A percentile compares a stretch with the other conserved stretches of the same genome.
Evolutionary conservation across 1,140 invertebrate genomes (phyloP).

Genomic region (Leptestheria dahalacensis): DNA sequence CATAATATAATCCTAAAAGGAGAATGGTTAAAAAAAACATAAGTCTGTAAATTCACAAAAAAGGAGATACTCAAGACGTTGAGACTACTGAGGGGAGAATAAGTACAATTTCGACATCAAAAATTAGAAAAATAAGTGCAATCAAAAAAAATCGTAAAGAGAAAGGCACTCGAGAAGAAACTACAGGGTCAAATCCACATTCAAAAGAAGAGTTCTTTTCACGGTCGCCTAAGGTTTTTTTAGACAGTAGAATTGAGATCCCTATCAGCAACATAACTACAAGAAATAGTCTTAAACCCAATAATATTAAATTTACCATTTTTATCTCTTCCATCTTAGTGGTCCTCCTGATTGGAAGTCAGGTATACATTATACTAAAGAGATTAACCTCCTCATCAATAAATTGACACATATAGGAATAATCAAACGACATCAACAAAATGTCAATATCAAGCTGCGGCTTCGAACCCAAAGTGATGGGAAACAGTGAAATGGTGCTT

Average conservation of each 20-base stretch:
- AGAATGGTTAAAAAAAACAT: slow-evolving; percentile 38
- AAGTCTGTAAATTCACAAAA: slow-evolving; percentile 27
- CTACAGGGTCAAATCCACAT: slow-evolving; percentile 22
- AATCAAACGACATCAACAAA: slow-evolving; percentile 57
- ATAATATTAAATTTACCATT: slow-evolving; percentile 28
- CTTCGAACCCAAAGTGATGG: slow-evolving; percentile 53
- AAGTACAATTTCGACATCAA: slow-evolving; percentile 44
- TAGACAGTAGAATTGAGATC: slow-evolving; percentile 31
- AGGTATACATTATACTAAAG: slow-evolving; percentile 51
- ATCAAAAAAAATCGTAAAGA: slow-evolving; percentile 44
- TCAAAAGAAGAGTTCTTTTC: slow-evolving; percentile 22
- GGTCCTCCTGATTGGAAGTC: slow-evolving; percentile 49
- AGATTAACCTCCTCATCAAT: slow-evolving; percentile 43
- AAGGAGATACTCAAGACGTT: slow-evolving; percentile 28
- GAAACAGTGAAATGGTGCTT: slow-evolving; percentile 37
- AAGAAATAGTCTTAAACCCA: slow-evolving; percentile 28
- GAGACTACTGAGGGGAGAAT: slow-evolving; percentile 34
- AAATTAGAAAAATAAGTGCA: slow-evolving; percentile 45
- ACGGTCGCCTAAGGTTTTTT: slow-evolving; percentile 29
- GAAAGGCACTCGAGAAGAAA: slow-evolving; percentile 23
- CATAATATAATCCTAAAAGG: slow-evolving; percentile 37
- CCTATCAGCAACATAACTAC: slow-evolving; percentile 29
- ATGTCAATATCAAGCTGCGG: slow-evolving; percentile 53
- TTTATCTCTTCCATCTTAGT: slow-evolving; percentile 34
- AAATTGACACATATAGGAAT: slow-evolving; percentile 48